Evolutionary conservation across 2,888 invertebrate genomes (phyloP), one percentile per base, ranked within the genome.

Genomic region (Lottia gigantea): DNA sequence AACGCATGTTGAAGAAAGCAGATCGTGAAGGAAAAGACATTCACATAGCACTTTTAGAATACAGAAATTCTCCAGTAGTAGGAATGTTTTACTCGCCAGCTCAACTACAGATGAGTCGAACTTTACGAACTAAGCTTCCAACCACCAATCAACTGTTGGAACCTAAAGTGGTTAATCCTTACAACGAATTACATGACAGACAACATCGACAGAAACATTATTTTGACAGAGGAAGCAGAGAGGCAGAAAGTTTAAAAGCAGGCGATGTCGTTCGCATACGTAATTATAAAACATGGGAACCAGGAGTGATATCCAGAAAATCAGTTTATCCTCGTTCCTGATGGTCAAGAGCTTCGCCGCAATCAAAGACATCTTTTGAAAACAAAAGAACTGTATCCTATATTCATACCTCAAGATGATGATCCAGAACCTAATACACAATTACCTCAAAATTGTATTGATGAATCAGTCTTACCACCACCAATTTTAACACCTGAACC

Each of bases 1-100:
- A 73, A 46, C 19, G 64, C n/a, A 49, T 72, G 26, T 61, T 70
- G 1, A 61, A 16, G 31, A 72, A 72, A 62, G 45, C 66, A 15
- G 68, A 68, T 49, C 8, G 15, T 0, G 25, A 66, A 62, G 55
- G 62, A n/a, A 49, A 15, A 15, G 73, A 73, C 47, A 68, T 68
- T 31, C 63, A 68, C 49, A 45, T 74, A 19, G 72, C 49, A 49
- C 15, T 66, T 26, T 46, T 68, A 40, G 68, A 61, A n/a, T 64
- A 71, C 12, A 12, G 64, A 2, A 55, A 46, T 31, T 40, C 67
- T 40, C 67, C 67, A 49, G 23, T 67, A 23, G 23, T 14, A 25
- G 3, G 6, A 16, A 16, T 55, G 11, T 23, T 23, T 23, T 19
- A 19, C 8, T 67, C 45, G 46, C 45, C 49, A n/a, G 19, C 61